Evolutionary conservation across 2,888 invertebrate species (phyloP).

Genomic region (Disparrhopalites patrizii): DNA sequence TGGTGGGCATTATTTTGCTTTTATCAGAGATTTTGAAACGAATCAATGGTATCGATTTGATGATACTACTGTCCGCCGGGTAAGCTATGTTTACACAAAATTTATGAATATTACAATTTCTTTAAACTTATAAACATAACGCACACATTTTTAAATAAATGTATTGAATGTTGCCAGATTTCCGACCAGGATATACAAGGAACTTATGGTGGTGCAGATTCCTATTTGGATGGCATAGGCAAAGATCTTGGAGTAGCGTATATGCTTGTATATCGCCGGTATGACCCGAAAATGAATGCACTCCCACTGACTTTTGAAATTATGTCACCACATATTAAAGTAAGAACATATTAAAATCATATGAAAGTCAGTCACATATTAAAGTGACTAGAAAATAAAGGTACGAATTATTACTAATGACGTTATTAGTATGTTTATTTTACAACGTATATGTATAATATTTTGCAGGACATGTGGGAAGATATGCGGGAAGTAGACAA

Average conservation of each 20-base stretch:
- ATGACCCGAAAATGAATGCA: constrained; percentile 62
- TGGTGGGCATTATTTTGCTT: constrained; percentile 88
- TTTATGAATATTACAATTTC: neutral
- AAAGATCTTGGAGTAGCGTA: constrained; percentile 67
- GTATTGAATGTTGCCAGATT: constrained; percentile 56
- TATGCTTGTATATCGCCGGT: constrained; percentile 84
- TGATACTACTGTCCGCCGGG: constrained; percentile 73
- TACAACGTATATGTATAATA: no score
- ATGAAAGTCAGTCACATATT: no score
- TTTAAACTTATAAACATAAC: neutral
- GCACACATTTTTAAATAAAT: constrained; percentile 1
- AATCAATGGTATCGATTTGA: constrained; percentile 83
- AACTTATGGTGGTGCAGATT: constrained; percentile 72
- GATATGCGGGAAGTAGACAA: constrained; percentile 65
- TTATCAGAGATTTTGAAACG: constrained; percentile 73
- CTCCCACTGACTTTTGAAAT: constrained; percentile 63
- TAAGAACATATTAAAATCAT: no score
- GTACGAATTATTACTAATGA: no score
- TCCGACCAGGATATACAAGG: constrained; percentile 75
- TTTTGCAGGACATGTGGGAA: constrained; percentile 58
- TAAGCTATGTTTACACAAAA: constrained; percentile 50
- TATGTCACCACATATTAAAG: constrained; percentile 69
- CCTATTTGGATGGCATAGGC: constrained; percentile 36
- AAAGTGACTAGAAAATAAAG: no score
- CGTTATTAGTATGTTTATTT: no score